These are phyloP conservation scores for Phyto melanocephala DNA, from an alignment of 2,888 invertebrate species.

Conservation along the genomic window DNA sequence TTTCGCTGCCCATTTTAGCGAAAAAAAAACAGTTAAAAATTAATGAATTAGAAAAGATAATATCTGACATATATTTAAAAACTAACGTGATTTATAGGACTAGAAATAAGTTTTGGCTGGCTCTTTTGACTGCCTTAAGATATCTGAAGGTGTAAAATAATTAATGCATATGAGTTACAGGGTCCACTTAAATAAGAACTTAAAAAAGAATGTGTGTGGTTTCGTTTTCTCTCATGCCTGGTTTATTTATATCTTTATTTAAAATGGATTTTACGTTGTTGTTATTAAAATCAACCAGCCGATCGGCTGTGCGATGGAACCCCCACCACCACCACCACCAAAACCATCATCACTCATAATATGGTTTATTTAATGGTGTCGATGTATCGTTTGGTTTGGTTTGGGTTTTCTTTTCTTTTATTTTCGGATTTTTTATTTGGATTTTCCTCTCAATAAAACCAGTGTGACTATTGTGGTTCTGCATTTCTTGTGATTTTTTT, in stretches of 20 bases:
- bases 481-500: neutral
- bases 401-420: neutral
- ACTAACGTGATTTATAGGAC: too few species aligned
- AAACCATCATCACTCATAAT: neutral
- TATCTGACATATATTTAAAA: too few species aligned
- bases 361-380: conserved; percentile 6
- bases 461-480: neutral
- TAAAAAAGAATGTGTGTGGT: too few species aligned
- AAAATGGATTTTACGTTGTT: neutral
- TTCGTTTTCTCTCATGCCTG: neutral
- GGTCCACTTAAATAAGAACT: too few species aligned
- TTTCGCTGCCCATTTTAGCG: too few species aligned
- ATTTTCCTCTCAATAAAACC: neutral
- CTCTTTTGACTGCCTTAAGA: too few species aligned
- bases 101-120: too few species aligned
- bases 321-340: neutral
- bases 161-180: too few species aligned
- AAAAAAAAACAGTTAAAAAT: too few species aligned
- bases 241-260: neutral
- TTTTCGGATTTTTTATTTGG: neutral
- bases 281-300: neutral
- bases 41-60: too few species aligned
- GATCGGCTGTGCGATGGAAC: neutral
- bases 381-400: neutral
- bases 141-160: too few species aligned